Conservation (phyloP, 2,113 vertebrate species). For the Polypterus senegalus region DNA sequence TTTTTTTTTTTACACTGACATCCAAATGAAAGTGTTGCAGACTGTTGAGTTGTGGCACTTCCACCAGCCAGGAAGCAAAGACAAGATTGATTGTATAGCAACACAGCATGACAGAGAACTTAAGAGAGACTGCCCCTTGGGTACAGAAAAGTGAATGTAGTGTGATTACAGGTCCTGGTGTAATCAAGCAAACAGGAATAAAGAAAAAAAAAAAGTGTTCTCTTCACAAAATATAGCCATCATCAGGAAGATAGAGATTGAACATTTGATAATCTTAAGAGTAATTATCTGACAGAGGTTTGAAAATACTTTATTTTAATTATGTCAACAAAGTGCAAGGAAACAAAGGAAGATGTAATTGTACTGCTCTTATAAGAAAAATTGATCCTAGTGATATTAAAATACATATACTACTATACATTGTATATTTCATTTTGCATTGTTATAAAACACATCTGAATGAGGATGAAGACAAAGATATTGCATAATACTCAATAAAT, state of each 20-base stretch:
- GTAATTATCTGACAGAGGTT: conserved; percentile 49
- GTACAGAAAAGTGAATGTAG: conserved; percentile 63
- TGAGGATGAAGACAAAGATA: too few relatives aligned
- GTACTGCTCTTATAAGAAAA: too few relatives aligned
- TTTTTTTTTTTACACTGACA: too few relatives aligned
- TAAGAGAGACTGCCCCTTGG: conserved; percentile 74
- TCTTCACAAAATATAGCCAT: conserved; percentile 45
- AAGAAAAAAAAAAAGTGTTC: conserved; percentile 40
- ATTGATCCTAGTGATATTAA: too few relatives aligned
- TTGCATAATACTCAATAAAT: too few relatives aligned
- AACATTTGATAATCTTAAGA: conserved; percentile 26
- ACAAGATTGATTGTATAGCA: conserved; percentile 94
- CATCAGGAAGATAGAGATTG: conserved; percentile 28
- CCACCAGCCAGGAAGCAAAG: conserved; percentile 47
- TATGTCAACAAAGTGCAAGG: conserved; percentile 40
- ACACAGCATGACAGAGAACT: conserved; percentile 71
- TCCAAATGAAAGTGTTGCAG: conserved; percentile 44
- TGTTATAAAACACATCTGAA: too few relatives aligned
- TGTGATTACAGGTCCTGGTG: conserved; percentile 76
- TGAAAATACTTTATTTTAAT: conserved; percentile 46
- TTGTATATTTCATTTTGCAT: too few relatives aligned
- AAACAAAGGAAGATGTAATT: conserved; percentile 23
- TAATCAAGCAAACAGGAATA: conserved; percentile 67
- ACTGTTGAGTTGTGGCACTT: conserved; percentile 50
- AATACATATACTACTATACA: too few relatives aligned